Percentiles rank a stretch among this genome's conserved stretches.
phyloP scores from a whole-genome alignment of 2,797 vertebrate genomes.

The Adelosebastes latens region DNA sequence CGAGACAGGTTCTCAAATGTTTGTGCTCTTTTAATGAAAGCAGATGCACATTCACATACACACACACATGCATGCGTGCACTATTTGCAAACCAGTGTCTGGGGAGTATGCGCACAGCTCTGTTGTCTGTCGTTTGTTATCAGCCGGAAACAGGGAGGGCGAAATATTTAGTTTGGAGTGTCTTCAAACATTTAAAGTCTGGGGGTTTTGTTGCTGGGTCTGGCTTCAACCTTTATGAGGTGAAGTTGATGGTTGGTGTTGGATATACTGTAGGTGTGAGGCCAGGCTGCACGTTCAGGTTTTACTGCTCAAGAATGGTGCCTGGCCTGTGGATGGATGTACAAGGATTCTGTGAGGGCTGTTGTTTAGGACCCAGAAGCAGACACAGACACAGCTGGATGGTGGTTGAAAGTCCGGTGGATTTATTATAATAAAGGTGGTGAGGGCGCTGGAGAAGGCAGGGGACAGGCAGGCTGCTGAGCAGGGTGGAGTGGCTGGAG shows the following conservation, averaged over 20 bases:
- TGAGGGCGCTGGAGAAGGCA: too few species aligned
- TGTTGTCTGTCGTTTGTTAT: slow-evolving; percentile 61
- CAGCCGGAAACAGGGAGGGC: slow-evolving; percentile 55
- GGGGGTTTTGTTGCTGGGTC: slow-evolving; percentile 25
- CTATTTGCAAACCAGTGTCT: slow-evolving; percentile 19
- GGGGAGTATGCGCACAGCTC: slow-evolving; percentile 42
- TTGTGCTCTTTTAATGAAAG: slow-evolving; percentile 59
- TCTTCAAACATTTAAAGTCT: slow-evolving; percentile 45
- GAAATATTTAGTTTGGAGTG: slow-evolving; percentile 53
- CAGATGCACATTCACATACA: slow-evolving; percentile 41
- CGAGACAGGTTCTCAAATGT: slow-evolving; percentile 63
- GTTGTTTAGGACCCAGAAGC: too few species aligned
- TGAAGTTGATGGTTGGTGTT: neutral
- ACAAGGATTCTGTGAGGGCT: neutral
- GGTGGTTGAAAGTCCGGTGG: too few species aligned
- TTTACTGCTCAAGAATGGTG: neutral
- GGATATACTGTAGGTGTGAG: neutral
- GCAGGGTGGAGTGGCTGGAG: too few species aligned
- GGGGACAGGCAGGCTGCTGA: too few species aligned
- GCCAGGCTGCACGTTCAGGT: neutral
- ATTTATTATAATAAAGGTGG: too few species aligned
- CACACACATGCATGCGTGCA: neutral
- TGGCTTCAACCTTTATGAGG: slow-evolving; percentile 15
- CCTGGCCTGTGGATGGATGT: neutral
- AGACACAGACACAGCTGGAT: too few species aligned